These are phyloP conservation scores for Ophioninae sp. DNA, from an alignment of 2,888 invertebrate genomes.

Conservation along the genomic window DNA sequence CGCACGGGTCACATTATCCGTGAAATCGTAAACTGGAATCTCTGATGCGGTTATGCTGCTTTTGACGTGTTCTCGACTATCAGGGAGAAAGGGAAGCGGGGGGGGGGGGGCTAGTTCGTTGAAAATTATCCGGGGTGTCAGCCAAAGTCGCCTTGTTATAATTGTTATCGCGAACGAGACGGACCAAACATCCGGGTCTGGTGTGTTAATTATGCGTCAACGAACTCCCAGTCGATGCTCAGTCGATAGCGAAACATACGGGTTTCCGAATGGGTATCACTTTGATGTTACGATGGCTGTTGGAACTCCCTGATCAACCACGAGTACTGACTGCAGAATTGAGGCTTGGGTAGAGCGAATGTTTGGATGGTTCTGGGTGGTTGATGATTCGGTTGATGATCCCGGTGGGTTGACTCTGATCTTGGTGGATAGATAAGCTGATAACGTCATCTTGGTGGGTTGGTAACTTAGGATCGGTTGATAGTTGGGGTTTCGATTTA, in stretches of 20 bases:
- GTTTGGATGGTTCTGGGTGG: not conserved
- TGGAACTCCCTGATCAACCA: not conserved
- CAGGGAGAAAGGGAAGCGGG: too few species aligned
- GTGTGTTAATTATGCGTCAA: conserved; percentile 43
- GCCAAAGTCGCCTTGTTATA: conserved; percentile 47
- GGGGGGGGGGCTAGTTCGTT: conserved; percentile 48
- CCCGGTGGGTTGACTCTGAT: too few species aligned
- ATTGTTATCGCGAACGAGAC: conserved; percentile 40
- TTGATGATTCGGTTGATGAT: too few species aligned
- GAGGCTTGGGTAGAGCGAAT: not conserved
- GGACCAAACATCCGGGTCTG: conserved; percentile 16
- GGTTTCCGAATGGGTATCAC: conserved; percentile 7
- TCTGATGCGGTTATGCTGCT: conserved; percentile 33
- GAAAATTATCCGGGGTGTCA: conserved; percentile 45
- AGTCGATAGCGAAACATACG: conserved; percentile 41
- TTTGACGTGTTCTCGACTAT: conserved; percentile 48
- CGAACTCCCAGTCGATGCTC: conserved; percentile 18
- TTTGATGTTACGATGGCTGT: not conserved
- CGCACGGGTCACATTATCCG: conserved; percentile 46
- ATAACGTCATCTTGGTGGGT: too few species aligned
- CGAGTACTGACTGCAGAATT: too few species aligned
- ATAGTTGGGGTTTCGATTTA: too few species aligned
- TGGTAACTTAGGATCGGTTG: too few species aligned
- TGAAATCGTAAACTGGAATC: conserved; percentile 36
- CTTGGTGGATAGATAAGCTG: too few species aligned